Conservation (phyloP, 2,797 vertebrate species). For the Coccyzus lansbergi region DNA sequence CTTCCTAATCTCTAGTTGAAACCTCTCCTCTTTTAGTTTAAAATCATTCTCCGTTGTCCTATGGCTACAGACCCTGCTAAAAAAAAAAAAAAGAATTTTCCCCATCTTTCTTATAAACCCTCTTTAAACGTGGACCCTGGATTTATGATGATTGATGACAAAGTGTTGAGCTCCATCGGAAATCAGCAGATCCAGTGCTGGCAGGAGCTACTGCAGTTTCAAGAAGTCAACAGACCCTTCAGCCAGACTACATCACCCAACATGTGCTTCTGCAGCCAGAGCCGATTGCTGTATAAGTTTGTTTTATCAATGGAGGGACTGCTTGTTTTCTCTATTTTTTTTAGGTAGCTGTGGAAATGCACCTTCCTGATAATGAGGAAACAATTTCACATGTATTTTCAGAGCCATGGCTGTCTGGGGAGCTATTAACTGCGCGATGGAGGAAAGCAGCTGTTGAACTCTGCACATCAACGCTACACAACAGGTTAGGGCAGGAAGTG, state of each 20-base stretch:
- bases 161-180: neutral
- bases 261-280: neutral
- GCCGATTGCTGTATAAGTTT: neutral
- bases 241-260: neutral
- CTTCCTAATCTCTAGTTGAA: too few relatives aligned
- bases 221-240: neutral
- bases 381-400: neutral
- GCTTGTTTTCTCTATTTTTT: neutral
- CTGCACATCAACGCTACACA: constrained; percentile 6
- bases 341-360: neutral
- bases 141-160: neutral
- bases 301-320: neutral
- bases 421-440: constrained; percentile 24
- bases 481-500: constrained; percentile 25
- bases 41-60: too few relatives aligned
- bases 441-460: constrained; percentile 46
- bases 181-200: fast-evolving
- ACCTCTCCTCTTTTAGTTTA: too few relatives aligned
- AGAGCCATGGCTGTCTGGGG: constrained; percentile 33
- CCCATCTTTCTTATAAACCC: too few relatives aligned
- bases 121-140: too few relatives aligned
- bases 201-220: neutral
- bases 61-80: too few relatives aligned
- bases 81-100: too few relatives aligned
- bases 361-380: neutral